Percentiles rank a stretch among this genome's conserved stretches.
Evolutionary conservation across 2,113 vertebrate species (phyloP).

Genomic region (Galemys pyrenaicus): DNA sequence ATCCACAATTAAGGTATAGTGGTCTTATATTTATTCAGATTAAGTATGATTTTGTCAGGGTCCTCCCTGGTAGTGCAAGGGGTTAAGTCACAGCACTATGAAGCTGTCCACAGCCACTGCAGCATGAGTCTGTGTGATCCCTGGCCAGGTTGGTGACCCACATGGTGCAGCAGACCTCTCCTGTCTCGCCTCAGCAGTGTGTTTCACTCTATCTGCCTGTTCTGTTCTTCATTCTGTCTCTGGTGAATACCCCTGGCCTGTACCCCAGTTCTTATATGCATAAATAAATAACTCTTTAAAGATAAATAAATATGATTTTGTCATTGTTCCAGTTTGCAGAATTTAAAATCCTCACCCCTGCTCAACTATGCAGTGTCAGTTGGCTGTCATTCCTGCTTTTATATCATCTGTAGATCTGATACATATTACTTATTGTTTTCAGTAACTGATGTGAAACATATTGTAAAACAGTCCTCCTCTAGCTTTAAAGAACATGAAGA

Average conservation of each 20-base stretch:
- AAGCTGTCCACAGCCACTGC: too few relatives aligned
- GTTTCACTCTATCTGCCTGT: too few relatives aligned
- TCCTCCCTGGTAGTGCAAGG: too few relatives aligned
- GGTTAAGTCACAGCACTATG: too few relatives aligned
- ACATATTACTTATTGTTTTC: not conserved
- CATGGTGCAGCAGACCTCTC: too few relatives aligned
- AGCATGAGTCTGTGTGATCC: too few relatives aligned
- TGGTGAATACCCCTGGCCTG: too few relatives aligned
- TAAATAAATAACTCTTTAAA: too few relatives aligned
- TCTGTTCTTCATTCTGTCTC: too few relatives aligned
- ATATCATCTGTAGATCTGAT: not conserved
- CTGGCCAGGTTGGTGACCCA: too few relatives aligned
- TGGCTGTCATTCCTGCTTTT: not conserved
- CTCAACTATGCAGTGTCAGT: not conserved
- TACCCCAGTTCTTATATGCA: too few relatives aligned
- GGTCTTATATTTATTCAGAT: not conserved
- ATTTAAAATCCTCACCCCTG: not conserved
- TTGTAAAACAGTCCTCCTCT: not conserved
- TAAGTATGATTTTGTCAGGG: slow-evolving; percentile 13
- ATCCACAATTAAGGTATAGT: not conserved
- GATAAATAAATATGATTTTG: not conserved
- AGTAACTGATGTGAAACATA: not conserved
- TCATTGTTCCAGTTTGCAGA: not conserved
- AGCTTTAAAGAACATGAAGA: not conserved
- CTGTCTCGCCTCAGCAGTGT: too few relatives aligned